Conservation (phyloP, 2,113 vertebrate genomes). For the Coptodon rendalli region DNA sequence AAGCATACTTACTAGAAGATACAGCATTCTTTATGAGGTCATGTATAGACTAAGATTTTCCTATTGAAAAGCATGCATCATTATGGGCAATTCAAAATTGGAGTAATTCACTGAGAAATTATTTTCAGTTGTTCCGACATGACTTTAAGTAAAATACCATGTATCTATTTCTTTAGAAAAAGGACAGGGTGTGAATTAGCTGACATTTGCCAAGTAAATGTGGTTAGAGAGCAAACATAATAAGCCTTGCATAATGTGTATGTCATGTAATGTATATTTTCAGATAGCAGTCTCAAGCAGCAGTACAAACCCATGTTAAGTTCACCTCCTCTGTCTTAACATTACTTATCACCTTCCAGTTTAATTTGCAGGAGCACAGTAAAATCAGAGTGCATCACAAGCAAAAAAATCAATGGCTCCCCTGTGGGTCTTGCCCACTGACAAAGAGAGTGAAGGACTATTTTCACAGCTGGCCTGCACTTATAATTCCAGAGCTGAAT, state of each 20-base stretch:
- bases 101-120: slow-evolving; percentile 20
- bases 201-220: neutral
- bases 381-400: slow-evolving; percentile 11
- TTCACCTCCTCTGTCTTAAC: neutral
- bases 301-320: neutral
- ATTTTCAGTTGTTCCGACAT: slow-evolving; percentile 15
- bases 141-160: neutral
- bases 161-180: neutral
- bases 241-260: neutral
- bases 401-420: slow-evolving; percentile 2
- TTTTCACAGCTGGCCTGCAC: slow-evolving; percentile 48
- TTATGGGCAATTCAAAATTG: neutral
- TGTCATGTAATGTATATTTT: neutral
- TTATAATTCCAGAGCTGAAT: neutral
- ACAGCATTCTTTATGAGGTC: neutral
- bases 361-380: neutral
- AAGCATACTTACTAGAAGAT: neutral
- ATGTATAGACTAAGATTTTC: neutral
- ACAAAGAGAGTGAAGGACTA: neutral
- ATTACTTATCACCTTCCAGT: neutral
- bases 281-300: neutral
- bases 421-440: neutral
- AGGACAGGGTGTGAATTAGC: neutral
- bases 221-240: neutral
- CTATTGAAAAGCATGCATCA: neutral